phyloP scores from a whole-genome alignment of 2,113 vertebrate genomes.

The Ginglymostoma cirratum region DNA sequence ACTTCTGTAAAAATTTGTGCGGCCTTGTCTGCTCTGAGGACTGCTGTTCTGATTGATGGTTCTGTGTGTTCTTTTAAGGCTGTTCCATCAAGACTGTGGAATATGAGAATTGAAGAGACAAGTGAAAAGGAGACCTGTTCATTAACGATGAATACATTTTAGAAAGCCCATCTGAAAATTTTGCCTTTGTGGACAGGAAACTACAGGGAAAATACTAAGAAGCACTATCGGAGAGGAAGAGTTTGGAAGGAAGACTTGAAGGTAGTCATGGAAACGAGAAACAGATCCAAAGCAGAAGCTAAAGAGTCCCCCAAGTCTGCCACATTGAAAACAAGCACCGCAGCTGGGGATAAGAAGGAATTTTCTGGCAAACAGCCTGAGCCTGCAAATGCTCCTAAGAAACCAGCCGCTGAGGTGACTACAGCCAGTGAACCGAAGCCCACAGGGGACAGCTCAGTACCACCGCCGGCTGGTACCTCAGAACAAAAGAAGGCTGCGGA shows the following conservation, averaged over 20 bases:
- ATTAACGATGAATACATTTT: slow-evolving; percentile 19
- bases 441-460: neutral
- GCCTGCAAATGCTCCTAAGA: neutral
- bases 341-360: slow-evolving; percentile 19
- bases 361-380: slow-evolving; percentile 10
- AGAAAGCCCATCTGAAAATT: slow-evolving; percentile 17
- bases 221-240: neutral
- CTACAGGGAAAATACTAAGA: neutral
- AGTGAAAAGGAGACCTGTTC: slow-evolving; percentile 2
- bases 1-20: neutral
- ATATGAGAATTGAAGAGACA: slow-evolving; percentile 29
- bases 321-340: neutral
- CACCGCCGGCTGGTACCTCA: neutral
- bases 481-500: neutral
- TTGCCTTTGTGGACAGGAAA: slow-evolving; percentile 25
- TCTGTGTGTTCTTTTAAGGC: slow-evolving; percentile 1
- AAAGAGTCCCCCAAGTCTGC: slow-evolving; percentile 28
- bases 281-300: slow-evolving; percentile 25
- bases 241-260: neutral
- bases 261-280: slow-evolving; percentile 22
- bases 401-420: neutral
- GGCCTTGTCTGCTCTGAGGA: neutral
- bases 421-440: neutral
- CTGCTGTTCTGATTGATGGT: neutral
- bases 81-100: slow-evolving; percentile 23